Percentiles rank a stretch among this genome's conserved stretches.
Conservation (phyloP, 2,797 vertebrate genomes). For the Rhabdomys pumilio region DNA sequence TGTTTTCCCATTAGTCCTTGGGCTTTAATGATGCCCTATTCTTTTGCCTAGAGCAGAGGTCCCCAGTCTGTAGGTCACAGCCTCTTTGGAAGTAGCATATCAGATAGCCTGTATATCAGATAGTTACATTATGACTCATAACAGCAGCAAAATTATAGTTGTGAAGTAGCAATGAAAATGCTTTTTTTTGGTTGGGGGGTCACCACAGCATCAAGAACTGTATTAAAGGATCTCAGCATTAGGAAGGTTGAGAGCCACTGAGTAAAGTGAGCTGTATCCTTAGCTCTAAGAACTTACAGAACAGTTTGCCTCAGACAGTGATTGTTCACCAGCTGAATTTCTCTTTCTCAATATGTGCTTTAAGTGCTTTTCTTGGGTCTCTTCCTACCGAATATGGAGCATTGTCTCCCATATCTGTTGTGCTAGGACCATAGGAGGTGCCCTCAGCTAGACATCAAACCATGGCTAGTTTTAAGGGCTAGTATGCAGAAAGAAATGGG, state of each 20-base stretch:
- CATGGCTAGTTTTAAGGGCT: slow-evolving; percentile 33
- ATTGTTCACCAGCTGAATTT: background rate
- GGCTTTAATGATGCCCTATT: background rate
- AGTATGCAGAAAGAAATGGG: slow-evolving; percentile 23
- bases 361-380: background rate
- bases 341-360: background rate
- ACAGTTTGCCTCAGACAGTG: background rate
- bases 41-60: background rate
- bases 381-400: background rate
- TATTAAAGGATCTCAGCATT: background rate
- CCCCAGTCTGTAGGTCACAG: background rate
- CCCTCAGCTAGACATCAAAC: background rate
- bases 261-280: background rate
- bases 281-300: background rate
- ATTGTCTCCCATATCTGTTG: background rate
- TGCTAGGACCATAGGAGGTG: background rate
- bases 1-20: background rate
- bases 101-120: background rate
- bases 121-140: background rate
- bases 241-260: background rate
- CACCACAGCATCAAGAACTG: background rate
- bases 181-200: background rate
- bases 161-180: background rate
- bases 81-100: background rate
- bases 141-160: background rate